Conservation (phyloP, 2,888 invertebrate species). For the Elysia crispata region DNA sequence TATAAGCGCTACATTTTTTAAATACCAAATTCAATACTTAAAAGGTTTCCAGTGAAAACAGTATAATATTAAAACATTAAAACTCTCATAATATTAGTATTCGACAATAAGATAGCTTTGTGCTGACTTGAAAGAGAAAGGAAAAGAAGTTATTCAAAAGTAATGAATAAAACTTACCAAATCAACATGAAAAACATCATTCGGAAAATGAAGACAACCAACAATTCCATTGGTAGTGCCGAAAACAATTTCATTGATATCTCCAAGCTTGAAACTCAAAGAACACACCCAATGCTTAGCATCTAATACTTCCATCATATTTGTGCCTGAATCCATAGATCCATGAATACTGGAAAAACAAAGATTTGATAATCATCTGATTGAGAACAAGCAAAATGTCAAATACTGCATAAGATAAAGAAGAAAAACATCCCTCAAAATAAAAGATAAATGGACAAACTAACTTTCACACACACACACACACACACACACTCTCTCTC, state of each 20-base stretch:
- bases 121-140: not conserved
- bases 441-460: not conserved
- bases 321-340: too few relatives aligned
- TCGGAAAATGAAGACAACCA: not conserved
- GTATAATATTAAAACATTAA: not conserved
- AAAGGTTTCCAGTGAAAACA: too few relatives aligned
- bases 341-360: too few relatives aligned
- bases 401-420: too few relatives aligned
- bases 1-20: too few relatives aligned
- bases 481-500: slow-evolving; percentile 22
- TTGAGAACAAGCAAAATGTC: too few relatives aligned
- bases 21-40: too few relatives aligned
- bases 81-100: not conserved
- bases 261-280: not conserved
- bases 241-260: slow-evolving; percentile 16
- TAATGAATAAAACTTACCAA: not conserved
- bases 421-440: too few relatives aligned
- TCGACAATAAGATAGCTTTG: not conserved
- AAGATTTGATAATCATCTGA: too few relatives aligned
- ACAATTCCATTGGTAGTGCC: slow-evolving; percentile 18
- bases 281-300: too few relatives aligned
- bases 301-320: too few relatives aligned
- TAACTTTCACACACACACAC: not conserved
- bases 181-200: slow-evolving; percentile 3
- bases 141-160: not conserved